Evolutionary conservation across 2,888 invertebrate species (phyloP).

Genomic region (Smittia sp.): DNA sequence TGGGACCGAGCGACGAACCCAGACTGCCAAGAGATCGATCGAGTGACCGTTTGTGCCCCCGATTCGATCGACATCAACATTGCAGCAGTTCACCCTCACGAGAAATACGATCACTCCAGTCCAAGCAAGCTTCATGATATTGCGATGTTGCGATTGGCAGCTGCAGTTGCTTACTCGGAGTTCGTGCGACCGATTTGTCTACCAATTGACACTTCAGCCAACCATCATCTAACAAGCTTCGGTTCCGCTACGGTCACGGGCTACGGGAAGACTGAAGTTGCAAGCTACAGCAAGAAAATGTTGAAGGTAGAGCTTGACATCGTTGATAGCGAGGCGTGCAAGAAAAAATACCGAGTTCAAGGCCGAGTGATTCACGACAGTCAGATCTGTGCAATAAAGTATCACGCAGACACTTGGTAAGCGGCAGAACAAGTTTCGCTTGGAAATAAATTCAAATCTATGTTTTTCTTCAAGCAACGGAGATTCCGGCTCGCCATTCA

Average conservation of each 20-base stretch:
- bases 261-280: conserved; percentile 26
- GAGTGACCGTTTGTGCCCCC: not conserved
- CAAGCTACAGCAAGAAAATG: not conserved
- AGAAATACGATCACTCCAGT: not conserved
- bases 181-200: conserved; percentile 29
- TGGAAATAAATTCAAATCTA: not conserved
- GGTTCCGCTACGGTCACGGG: not conserved
- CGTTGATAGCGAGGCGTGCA: not conserved
- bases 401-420: conserved; percentile 14
- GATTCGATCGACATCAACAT: conserved; percentile 1
- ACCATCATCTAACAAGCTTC: not conserved
- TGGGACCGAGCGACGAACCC: not conserved
- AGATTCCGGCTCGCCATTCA: conserved; percentile 22
- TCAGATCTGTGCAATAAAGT: conserved; percentile 16
- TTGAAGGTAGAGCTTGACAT: not conserved
- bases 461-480: conserved; percentile 9
- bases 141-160: not conserved
- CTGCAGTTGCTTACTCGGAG: not conserved
- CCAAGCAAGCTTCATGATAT: conserved; percentile 2
- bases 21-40: conserved; percentile 15
- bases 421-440: not conserved
- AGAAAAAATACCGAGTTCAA: not conserved
- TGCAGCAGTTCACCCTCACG: not conserved
- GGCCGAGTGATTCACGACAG: not conserved
- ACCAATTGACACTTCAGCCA: not conserved